phyloP scores from a whole-genome alignment of 2,113 vertebrate genomes.

The Piaya cayana region DNA sequence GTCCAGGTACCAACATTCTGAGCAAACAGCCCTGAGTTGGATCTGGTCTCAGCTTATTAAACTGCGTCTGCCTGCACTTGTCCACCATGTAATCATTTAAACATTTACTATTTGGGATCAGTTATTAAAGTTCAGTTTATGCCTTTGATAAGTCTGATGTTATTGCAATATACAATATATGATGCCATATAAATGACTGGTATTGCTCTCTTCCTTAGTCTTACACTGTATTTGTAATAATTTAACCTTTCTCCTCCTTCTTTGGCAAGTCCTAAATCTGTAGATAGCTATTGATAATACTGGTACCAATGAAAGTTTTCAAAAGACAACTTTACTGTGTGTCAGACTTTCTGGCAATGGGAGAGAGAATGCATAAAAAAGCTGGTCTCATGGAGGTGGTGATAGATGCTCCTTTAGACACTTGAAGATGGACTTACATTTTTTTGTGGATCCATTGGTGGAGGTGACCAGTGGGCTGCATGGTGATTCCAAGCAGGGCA shows the following conservation, averaged over 20 bases:
- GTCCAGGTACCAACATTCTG: background rate
- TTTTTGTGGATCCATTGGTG: background rate
- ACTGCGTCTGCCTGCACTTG: background rate
- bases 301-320: background rate
- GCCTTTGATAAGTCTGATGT: conserved; percentile 11
- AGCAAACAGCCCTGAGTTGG: background rate
- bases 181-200: background rate
- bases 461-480: background rate
- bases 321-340: background rate
- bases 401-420: background rate
- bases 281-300: background rate
- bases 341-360: background rate
- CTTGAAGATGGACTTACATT: background rate
- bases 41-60: conserved; percentile 15
- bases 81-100: conserved; percentile 15
- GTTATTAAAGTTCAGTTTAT: conserved; percentile 1
- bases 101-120: conserved; percentile 37
- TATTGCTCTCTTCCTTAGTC: background rate
- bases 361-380: background rate
- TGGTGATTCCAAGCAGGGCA: background rate
- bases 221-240: background rate
- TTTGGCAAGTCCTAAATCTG: background rate
- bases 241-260: background rate
- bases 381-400: background rate
- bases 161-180: background rate